A percentile compares a stretch with the other conserved stretches of the same genome.
Evolutionary conservation across 2,888 invertebrate species (phyloP).

Genomic region (Euclidia mi): DNA sequence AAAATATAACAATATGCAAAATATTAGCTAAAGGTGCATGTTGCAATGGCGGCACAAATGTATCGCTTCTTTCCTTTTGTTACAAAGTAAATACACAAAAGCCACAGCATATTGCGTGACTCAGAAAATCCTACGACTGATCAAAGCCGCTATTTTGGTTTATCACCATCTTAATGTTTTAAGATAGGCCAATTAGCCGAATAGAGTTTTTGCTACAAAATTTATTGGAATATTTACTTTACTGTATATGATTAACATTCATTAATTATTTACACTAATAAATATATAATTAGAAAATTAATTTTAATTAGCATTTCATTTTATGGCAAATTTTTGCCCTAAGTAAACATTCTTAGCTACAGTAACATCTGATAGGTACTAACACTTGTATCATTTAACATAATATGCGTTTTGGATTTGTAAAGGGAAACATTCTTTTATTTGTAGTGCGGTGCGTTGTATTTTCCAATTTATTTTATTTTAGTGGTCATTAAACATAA

Average conservation of each 20-base stretch:
- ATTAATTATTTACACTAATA: constrained; percentile 30
- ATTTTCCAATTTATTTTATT: constrained; percentile 73
- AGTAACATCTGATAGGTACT: constrained; percentile 50
- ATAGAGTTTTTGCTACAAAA: constrained; percentile 51
- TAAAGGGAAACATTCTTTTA: constrained; percentile 51
- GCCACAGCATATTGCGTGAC: constrained; percentile 36
- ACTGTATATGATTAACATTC: constrained; percentile 38
- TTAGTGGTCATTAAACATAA: constrained; percentile 74
- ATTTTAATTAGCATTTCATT: constrained; percentile 29
- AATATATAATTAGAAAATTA: constrained; percentile 40
- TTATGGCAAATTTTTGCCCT: constrained; percentile 5
- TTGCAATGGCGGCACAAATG: too few species aligned
- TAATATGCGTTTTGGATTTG: constrained; percentile 48
- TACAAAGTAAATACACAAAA: constrained; percentile 10
- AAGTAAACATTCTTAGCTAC: too few species aligned
- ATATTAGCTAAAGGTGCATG: too few species aligned
- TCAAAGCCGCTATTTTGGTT: constrained; percentile 63
- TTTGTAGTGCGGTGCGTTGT: constrained; percentile 59
- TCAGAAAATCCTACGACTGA: constrained; percentile 58
- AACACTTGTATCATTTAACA: constrained; percentile 52
- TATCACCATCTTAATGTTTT: constrained; percentile 71
- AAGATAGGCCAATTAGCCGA: constrained; percentile 53
- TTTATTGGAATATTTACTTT: constrained; percentile 40
- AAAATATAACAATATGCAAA: too few species aligned
- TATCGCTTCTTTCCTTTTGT: constrained; percentile 10